Base-by-base conservation (phyloP, 2,113 vertebrate genomes). In the Podocnemis expansa region DNA sequence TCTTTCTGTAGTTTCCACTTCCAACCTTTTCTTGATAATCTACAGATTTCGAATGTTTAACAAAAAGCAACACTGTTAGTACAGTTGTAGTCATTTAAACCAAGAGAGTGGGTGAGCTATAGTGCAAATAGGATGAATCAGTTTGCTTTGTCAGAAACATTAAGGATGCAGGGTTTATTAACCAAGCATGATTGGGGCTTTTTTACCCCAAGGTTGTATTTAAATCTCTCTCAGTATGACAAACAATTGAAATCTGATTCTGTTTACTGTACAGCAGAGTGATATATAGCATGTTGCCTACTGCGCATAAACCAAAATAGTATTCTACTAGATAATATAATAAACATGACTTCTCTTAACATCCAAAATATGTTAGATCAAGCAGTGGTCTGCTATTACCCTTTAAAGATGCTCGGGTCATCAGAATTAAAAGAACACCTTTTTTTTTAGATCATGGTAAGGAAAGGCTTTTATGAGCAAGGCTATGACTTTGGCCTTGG, bases 81-180 rank as follows among this genome's bases (percentile, higher is more conserved):
- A 88, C 56, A 88, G 91, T 73, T 56, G 4, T 19, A 63, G 34
- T 10, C 1, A 2, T 67, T 22, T 54, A 87, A 78, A 19, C 73
- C 43, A 76, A 76, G 24, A 76, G 25, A 29, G 52, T 27, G 80
- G 3, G 1, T 51, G 8, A 88, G 5, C 45, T 21, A 3, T 56
- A 54, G 47, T 76, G 80, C 87, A 41, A 89, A 45, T 70, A 80
- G 78, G 55, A 43, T 17, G 79, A 94, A 82, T 90, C 29, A 41
- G 1, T 85, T 67, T 51, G 81, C 27, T n/a, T 58, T 87, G 25
- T 87, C 73, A 94, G 31, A 63, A 78, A 31, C 31, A 55, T 84
- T 55, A 89, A 49, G 29, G 79, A 11, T 45, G 31, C 63, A 51
- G 31, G 45, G n/a, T 29, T 89, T 93, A 89, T 58, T 79, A 91